Percentiles rank a stretch among this genome's conserved stretches.
Conservation (phyloP, 2,888 invertebrate species). For the Pterobdella sp. region DNA sequence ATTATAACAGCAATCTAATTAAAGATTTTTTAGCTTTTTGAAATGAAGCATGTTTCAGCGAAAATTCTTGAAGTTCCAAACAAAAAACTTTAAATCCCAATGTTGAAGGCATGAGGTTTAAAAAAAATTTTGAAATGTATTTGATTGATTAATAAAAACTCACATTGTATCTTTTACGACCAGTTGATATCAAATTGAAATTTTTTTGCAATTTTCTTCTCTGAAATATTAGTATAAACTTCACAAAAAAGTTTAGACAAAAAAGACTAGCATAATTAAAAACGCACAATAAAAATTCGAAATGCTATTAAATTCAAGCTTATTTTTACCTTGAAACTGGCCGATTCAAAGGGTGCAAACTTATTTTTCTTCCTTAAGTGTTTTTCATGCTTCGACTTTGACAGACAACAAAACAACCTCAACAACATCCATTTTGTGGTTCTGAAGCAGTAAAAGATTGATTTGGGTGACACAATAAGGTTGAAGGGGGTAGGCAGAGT, state of each 20-base stretch:
- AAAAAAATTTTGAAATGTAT: too few relatives aligned
- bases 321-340: neutral
- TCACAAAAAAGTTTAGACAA: neutral
- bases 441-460: constrained; percentile 41
- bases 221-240: neutral
- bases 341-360: neutral
- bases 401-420: constrained; percentile 32
- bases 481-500: constrained; percentile 57
- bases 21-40: too few relatives aligned
- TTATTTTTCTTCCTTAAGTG: neutral
- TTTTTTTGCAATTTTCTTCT: neutral
- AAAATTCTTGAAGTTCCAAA: too few relatives aligned
- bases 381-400: neutral
- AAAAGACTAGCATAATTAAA: neutral
- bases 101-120: too few relatives aligned
- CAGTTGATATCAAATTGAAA: constrained; percentile 15
- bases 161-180: constrained; percentile 21
- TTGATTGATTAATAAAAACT: too few relatives aligned
- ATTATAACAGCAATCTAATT: too few relatives aligned
- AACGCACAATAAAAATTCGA: neutral
- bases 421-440: constrained; percentile 38
- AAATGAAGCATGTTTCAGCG: too few relatives aligned
- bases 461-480: constrained; percentile 56
- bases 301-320: neutral
- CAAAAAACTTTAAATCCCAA: too few relatives aligned